Conservation (phyloP, 1,140 invertebrate genomes). For the Dendroctonus valens region DNA sequence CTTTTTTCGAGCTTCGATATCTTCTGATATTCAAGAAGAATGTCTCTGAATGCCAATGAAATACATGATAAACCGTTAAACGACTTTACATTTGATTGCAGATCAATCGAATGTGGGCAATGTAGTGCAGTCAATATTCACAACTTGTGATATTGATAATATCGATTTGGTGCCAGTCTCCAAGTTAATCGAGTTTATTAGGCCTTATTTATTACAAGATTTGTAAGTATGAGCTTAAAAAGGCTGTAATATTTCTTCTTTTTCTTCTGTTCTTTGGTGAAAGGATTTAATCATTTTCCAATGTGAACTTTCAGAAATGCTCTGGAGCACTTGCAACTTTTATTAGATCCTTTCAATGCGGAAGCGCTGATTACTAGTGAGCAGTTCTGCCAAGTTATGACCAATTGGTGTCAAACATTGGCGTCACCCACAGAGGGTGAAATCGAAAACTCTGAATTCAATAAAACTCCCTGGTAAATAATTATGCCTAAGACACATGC, state of each 20-base stretch:
- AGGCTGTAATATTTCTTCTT: too few species aligned
- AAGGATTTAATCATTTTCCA: too few species aligned
- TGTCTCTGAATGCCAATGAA: too few species aligned
- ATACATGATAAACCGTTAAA: too few species aligned
- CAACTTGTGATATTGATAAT: constrained; percentile 31
- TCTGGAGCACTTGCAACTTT: constrained; percentile 30
- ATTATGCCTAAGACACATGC: background rate
- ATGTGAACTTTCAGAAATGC: constrained; percentile 33
- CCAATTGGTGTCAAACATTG: constrained; percentile 34
- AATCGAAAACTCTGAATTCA: constrained; percentile 22
- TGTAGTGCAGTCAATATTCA: constrained; percentile 4
- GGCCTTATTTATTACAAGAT: constrained; percentile 35
- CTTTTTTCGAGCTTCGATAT: too few species aligned
- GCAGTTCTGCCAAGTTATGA: constrained; percentile 33
- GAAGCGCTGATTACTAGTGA: constrained; percentile 26
- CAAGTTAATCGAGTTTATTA: constrained; percentile 35
- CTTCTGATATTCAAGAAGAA: too few species aligned
- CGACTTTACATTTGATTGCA: too few species aligned
- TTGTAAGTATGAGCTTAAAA: constrained; percentile 33
- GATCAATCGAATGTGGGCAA: background rate
- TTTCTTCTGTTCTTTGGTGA: too few species aligned
- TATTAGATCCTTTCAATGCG: constrained; percentile 33
- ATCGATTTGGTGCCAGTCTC: constrained; percentile 31
- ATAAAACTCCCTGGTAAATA: background rate
- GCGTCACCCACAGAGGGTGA: constrained; percentile 12